Conservation (phyloP, 2,888 invertebrate species). For the Boloria selene region DNA sequence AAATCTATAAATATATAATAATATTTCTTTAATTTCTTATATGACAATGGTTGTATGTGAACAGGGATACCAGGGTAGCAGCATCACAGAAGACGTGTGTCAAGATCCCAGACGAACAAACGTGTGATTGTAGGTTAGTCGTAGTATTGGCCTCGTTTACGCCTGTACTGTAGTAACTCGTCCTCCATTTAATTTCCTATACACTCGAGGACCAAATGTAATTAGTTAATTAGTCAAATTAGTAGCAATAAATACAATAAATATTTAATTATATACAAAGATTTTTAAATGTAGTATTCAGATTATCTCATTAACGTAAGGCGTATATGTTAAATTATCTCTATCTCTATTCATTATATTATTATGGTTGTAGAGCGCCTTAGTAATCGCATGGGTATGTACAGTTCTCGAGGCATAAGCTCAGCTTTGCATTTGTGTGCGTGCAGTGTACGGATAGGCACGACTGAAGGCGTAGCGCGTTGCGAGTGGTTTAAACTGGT, state of each 20-base stretch:
- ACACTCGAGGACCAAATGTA: neutral
- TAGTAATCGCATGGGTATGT: neutral
- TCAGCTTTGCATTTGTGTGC: too few relatives aligned
- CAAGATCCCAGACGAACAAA: conserved; percentile 44
- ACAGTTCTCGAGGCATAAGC: too few relatives aligned
- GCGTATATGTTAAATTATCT: conserved; percentile 2
- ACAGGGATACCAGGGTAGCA: conserved; percentile 59
- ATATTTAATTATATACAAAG: conserved; percentile 10
- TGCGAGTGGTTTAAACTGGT: too few relatives aligned
- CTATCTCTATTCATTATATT: too few relatives aligned
- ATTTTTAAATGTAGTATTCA: conserved; percentile 15
- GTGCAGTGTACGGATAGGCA: too few relatives aligned
- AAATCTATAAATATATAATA: too few relatives aligned
- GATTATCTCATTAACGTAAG: neutral
- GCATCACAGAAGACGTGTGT: conserved; percentile 47
- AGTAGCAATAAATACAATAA: conserved; percentile 20
- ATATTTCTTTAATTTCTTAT: neutral
- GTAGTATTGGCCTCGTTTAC: conserved; percentile 33
- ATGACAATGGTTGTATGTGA: conserved; percentile 45
- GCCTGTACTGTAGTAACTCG: neutral
- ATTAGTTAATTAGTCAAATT: neutral
- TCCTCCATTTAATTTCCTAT: neutral
- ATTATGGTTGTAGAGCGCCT: neutral
- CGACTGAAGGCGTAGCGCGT: too few relatives aligned
- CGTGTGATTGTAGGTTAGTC: conserved; percentile 58